Percentiles rank a stretch among this genome's conserved stretches.
Conservation (phyloP, 2,113 vertebrate species). For the Pandion haliaetus region DNA sequence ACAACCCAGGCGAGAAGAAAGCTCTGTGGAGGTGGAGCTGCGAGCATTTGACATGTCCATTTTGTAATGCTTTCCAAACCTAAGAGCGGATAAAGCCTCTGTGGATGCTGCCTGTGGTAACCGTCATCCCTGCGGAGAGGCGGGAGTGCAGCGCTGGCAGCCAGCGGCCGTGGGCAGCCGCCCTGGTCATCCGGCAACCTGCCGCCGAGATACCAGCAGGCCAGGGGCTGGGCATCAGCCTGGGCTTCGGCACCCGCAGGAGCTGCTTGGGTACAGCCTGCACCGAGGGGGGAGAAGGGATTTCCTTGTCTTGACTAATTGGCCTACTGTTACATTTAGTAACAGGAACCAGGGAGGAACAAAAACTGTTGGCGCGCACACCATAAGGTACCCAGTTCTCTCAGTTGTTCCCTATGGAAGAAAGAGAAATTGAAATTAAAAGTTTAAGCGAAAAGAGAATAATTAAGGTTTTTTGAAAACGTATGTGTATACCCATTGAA, state of each 20-base stretch:
- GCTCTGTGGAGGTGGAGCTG: not conserved
- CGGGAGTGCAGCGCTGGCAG: accelerated
- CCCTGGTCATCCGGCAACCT: not conserved
- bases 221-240: not conserved
- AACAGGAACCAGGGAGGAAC: not conserved
- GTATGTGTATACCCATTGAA: not conserved
- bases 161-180: not conserved
- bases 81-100: not conserved
- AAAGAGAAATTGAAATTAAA: not conserved
- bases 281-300: not conserved
- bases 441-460: not conserved
- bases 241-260: accelerated
- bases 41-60: not conserved
- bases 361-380: not conserved
- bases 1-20: not conserved
- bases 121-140: not conserved
- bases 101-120: not conserved
- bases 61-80: not conserved
- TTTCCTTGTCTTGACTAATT: not conserved
- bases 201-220: accelerated
- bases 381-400: not conserved
- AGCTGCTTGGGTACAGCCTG: not conserved
- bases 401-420: not conserved
- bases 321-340: not conserved
- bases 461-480: not conserved